Conservation (phyloP, 2,113 vertebrate species). For the Aphyosemion australe region DNA sequence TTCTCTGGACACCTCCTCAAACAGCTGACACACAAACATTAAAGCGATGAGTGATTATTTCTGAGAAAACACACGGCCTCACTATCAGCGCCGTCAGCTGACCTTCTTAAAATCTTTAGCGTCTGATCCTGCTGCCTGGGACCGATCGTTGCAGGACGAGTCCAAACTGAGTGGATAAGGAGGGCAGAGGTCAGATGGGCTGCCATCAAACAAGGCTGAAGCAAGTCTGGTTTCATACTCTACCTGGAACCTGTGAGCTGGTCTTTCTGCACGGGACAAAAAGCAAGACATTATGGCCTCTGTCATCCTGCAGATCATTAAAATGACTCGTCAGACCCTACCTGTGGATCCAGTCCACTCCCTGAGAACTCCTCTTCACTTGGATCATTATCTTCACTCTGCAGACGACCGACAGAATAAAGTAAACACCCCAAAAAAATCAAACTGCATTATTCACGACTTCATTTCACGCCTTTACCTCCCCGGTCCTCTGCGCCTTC, state of each 20-base stretch:
- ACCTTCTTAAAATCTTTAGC: conserved; percentile 83
- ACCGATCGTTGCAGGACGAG: conserved; percentile 60
- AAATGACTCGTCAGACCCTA: conserved; percentile 30
- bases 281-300: conserved; percentile 21
- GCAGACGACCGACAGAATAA: conserved; percentile 24
- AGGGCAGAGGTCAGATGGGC: conserved; percentile 37
- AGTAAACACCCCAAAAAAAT: not conserved
- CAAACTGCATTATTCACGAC: not conserved
- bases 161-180: conserved; percentile 59
- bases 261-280: conserved; percentile 60
- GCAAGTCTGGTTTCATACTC: conserved; percentile 29
- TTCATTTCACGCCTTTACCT: conserved; percentile 46
- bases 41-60: conserved; percentile 12
- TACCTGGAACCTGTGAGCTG: conserved; percentile 73
- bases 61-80: not conserved
- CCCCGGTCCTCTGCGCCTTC: conserved; percentile 74
- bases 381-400: conserved; percentile 79
- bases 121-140: conserved; percentile 60
- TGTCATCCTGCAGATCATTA: not conserved
- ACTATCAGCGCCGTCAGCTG: not conserved
- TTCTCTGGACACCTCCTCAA: conserved; percentile 81
- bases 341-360: conserved; percentile 75
- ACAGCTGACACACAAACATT: conserved; percentile 68
- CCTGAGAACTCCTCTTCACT: conserved; percentile 72
- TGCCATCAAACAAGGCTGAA: conserved; percentile 15